phyloP scores from a whole-genome alignment of 2,888 invertebrate genomes.

The Eucriotettix oculatus region DNA sequence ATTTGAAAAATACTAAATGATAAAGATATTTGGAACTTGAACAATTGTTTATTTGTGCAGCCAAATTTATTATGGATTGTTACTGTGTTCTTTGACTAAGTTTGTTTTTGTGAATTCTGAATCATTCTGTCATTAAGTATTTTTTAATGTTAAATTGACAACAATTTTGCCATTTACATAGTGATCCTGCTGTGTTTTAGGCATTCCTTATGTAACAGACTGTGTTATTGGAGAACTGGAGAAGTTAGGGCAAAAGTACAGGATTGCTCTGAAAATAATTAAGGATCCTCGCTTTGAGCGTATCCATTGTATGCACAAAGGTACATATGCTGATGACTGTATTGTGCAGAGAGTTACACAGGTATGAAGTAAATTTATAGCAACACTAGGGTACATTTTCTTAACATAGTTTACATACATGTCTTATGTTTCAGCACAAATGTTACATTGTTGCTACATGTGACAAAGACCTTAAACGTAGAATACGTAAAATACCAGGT shows the following conservation, averaged over 20 bases:
- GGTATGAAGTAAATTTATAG: slow-evolving; percentile 24
- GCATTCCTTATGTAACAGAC: slow-evolving; percentile 94
- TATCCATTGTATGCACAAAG: slow-evolving; percentile 85
- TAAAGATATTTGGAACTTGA: too few relatives aligned
- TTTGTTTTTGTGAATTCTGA: too few relatives aligned
- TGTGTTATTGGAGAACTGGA: slow-evolving; percentile 96
- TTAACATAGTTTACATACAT: neutral
- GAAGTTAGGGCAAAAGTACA: slow-evolving; percentile 87
- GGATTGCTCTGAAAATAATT: slow-evolving; percentile 74
- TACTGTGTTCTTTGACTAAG: too few relatives aligned
- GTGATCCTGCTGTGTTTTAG: slow-evolving; percentile 24
- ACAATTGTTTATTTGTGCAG: too few relatives aligned
- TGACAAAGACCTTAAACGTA: slow-evolving; percentile 88
- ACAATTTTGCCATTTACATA: neutral
- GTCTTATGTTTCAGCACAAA: slow-evolving; percentile 53
- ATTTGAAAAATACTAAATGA: too few relatives aligned
- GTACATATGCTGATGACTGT: slow-evolving; percentile 98
- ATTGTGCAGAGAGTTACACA: slow-evolving; percentile 85
- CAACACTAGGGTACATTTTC: neutral
- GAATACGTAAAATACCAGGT: slow-evolving; percentile 94
- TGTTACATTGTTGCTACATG: slow-evolving; percentile 99
- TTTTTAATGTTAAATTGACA: neutral
- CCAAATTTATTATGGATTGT: too few relatives aligned
- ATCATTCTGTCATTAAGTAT: neutral
- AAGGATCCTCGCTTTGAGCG: slow-evolving; percentile 90